A percentile compares a stretch with the other conserved stretches of the same genome.
phyloP scores from a whole-genome alignment of 2,113 vertebrate species.

The Leucopsar rothschildi region DNA sequence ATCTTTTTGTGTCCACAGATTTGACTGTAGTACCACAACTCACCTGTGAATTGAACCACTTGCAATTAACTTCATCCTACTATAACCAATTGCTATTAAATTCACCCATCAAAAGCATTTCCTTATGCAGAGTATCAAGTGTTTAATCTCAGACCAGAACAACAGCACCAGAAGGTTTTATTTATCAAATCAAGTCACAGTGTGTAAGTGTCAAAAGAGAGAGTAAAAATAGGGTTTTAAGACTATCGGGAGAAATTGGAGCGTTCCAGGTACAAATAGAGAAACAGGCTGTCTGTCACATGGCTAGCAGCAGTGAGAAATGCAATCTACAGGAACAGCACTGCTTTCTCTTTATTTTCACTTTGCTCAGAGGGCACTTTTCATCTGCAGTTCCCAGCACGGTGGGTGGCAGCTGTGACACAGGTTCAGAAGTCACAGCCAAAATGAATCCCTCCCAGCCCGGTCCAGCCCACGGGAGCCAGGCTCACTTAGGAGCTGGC shows the following conservation, averaged over 20 bases:
- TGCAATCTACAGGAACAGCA: conserved; percentile 47
- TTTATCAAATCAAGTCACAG: conserved; percentile 57
- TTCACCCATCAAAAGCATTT: conserved; percentile 3
- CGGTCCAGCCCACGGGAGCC: neutral
- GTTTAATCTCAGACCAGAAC: conserved; percentile 36
- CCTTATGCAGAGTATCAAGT: conserved; percentile 16
- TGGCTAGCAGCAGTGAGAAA: conserved; percentile 55
- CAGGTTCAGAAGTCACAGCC: neutral
- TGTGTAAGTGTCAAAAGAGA: conserved; percentile 54
- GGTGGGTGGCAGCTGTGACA: neutral
- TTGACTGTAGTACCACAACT: neutral
- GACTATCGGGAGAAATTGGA: conserved; percentile 51
- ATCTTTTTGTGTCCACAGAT: neutral
- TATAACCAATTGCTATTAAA: neutral
- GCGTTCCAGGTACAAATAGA: conserved; percentile 59
- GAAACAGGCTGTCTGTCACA: conserved; percentile 61
- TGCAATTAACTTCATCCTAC: conserved; percentile 12
- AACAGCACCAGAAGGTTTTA: conserved; percentile 54
- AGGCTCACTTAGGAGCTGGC: neutral
- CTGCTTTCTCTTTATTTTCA: conserved; percentile 42
- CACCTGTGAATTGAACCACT: conserved; percentile 19
- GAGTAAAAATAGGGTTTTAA: conserved; percentile 57
- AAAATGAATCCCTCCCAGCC: neutral
- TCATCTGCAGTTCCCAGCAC: neutral
- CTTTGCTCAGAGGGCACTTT: conserved; percentile 27